Evolutionary conservation across 1,140 invertebrate genomes (phyloP), one percentile per base, ranked within the genome.

Genomic region (Solen grandis): DNA sequence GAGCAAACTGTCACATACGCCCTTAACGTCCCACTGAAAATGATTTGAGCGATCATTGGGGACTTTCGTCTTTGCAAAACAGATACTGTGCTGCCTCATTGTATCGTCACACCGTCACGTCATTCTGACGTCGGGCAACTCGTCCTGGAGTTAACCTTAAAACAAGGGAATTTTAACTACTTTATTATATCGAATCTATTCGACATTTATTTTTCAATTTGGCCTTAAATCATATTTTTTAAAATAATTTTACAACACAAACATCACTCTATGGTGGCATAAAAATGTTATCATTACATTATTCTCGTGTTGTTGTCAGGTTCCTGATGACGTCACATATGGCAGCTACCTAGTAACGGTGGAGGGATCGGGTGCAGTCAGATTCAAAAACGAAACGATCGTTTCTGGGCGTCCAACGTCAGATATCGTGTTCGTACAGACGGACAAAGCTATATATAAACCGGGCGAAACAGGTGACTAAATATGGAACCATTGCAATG

Each of bases 361-460:
- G 2, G 25, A 35, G 14, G 74, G 41, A 4, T 27, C 0, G 16
- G 74, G 74, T 19, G 16, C 41, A 5, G 27, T 77, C 8, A 19
- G 1, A 0, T 77, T 77, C 50, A 0, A 68, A 14, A 77, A 77
- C 63, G 22, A 60, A 16, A 66, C 74, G 22, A 33, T 41, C 5
- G 14, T 75, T 13, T 65, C 27, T 33, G 62, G 33, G 13, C 31
- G 41, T 46, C 54, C 50, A 31, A 41, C 79, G 5, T 46, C 81
- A 22, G 55, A 65, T 2, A 55, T 73, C 29, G 77, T 87, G 14
- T 77, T 88, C 27, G 70, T 88, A 22, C 88, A 88, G 68, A 87
- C 86, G 10, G 88, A 88, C 81, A 88, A 88, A 57, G 85, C 86
- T 33, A 85, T 86, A 29, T 88, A 88, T 74, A 87, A 88, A 60